These are phyloP conservation scores for Tromatobia lineatoria DNA, from an alignment of 2,888 invertebrate genomes.

Conservation along the genomic window DNA sequence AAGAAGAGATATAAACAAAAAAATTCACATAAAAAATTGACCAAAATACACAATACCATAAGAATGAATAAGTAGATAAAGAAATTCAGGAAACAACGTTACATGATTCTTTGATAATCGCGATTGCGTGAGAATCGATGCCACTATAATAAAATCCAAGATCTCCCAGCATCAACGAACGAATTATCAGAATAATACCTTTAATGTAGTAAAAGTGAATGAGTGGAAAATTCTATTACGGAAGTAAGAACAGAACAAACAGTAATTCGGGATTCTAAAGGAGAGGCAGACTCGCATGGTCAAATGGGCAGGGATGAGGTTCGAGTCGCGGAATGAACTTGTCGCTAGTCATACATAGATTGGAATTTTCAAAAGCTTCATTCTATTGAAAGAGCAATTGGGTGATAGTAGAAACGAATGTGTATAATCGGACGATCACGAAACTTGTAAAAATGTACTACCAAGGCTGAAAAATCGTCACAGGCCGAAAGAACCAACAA, in stretches of 20 bases:
- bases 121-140: neutral
- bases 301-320: neutral
- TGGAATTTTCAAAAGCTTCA: neutral
- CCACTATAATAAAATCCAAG: neutral
- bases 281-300: neutral
- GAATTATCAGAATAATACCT: neutral
- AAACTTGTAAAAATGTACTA: neutral
- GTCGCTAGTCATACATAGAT: neutral
- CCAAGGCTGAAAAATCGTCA: neutral
- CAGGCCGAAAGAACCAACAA: neutral
- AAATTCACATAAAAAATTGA: neutral
- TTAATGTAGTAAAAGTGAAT: neutral
- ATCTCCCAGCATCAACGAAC: neutral
- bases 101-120: neutral
- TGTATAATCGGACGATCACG: neutral
- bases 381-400: neutral
- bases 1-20: neutral
- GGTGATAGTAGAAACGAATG: neutral
- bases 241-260: no score
- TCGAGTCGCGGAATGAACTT: neutral
- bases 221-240: no score
- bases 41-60: constrained; percentile 6
- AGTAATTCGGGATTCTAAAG: neutral
- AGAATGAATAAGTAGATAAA: neutral
- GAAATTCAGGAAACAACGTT: neutral